These are phyloP conservation scores for Callospermophilus lateralis DNA, from an alignment of 2,113 vertebrate species.

Conservation along the genomic window DNA sequence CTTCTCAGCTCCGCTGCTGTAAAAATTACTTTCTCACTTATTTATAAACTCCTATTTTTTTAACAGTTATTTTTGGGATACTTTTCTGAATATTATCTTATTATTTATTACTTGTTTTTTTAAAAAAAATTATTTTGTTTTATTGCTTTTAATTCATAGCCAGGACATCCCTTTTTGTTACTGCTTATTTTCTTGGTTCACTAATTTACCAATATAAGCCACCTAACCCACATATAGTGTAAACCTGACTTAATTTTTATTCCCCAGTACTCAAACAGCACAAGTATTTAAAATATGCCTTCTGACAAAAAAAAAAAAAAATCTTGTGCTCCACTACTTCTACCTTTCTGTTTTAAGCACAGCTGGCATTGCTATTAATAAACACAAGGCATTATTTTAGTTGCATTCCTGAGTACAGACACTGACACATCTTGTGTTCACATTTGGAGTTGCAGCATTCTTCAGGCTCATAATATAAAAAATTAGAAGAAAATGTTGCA, in stretches of 20 bases:
- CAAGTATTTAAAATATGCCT: slow-evolving; percentile 52
- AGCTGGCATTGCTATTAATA: slow-evolving; percentile 73
- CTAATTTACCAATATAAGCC: background rate
- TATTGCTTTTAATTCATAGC: background rate
- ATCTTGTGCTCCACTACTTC: background rate
- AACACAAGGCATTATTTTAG: slow-evolving; percentile 56
- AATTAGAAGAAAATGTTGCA: slow-evolving; percentile 30
- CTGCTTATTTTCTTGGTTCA: background rate
- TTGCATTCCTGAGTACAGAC: slow-evolving; percentile 47
- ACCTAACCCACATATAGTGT: background rate
- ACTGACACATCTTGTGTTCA: slow-evolving; percentile 67
- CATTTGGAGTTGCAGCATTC: slow-evolving; percentile 48
- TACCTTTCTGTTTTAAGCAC: slow-evolving; percentile 13
- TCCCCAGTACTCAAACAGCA: background rate
- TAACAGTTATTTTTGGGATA: background rate
- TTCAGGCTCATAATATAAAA: slow-evolving; percentile 13
- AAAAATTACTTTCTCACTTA: background rate
- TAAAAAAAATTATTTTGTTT: background rate
- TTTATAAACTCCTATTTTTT: background rate
- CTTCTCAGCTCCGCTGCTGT: background rate
- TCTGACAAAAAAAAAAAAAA: slow-evolving; percentile 15
- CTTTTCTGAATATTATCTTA: background rate
- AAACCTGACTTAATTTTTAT: slow-evolving; percentile 42
- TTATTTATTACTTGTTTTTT: background rate
- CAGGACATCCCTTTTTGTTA: background rate